These are phyloP conservation scores for Araneus ventricosus DNA, from an alignment of 1,140 invertebrate species.

Conservation along the genomic window DNA sequence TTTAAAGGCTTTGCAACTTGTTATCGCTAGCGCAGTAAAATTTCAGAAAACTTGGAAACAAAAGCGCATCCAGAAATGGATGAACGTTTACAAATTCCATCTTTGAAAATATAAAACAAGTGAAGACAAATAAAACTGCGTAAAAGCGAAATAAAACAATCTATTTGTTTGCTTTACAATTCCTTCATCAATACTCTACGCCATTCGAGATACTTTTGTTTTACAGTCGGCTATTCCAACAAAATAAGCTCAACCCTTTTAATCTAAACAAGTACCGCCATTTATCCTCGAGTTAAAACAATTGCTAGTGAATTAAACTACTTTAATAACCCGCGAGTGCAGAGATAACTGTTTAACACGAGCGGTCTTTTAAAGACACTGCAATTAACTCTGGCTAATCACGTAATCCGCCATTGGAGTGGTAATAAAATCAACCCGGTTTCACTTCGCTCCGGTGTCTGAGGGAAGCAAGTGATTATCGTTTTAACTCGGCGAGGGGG, in stretches of 20 bases:
- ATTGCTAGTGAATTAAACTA: background rate
- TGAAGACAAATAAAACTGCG: too few species aligned
- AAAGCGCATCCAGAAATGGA: too few species aligned
- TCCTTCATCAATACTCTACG: too few species aligned
- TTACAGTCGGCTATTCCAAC: too few species aligned
- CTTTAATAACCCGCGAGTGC: background rate
- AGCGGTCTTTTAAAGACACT: background rate
- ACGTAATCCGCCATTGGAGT: background rate
- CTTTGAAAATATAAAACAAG: too few species aligned
- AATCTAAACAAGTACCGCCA: background rate
- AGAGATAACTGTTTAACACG: background rate
- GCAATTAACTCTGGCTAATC: background rate
- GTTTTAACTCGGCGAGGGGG: background rate
- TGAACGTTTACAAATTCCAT: too few species aligned
- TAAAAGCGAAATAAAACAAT: too few species aligned
- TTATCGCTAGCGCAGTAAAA: too few species aligned
- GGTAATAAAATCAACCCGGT: background rate
- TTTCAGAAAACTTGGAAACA: too few species aligned
- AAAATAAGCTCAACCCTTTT: background rate
- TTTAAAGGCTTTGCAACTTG: too few species aligned
- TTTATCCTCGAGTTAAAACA: background rate
- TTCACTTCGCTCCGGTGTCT: background rate
- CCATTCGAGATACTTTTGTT: too few species aligned
- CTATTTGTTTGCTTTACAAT: too few species aligned
- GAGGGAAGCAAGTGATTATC: background rate